phyloP scores from a whole-genome alignment of 35 echinoderm and acorn worm genomes.

The Apostichopus parvimensis region DNA sequence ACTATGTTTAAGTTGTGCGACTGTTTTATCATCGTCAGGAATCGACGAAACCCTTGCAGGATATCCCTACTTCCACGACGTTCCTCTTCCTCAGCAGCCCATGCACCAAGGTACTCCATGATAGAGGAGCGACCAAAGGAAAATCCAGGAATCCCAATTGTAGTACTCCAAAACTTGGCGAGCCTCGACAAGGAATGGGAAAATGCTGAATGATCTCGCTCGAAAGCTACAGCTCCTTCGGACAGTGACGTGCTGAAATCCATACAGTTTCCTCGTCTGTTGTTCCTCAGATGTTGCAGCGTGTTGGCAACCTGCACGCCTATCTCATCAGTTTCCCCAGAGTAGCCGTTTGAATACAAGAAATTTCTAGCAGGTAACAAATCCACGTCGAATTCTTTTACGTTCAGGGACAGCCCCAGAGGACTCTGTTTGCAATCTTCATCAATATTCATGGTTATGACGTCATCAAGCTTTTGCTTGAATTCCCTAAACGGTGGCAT shows the following conservation, averaged over 20 bases:
- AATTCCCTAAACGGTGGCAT: not conserved
- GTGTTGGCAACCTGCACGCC: not conserved
- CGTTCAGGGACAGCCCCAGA: no score
- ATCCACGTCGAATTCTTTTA: not conserved
- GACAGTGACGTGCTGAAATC: not conserved
- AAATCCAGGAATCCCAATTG: not conserved
- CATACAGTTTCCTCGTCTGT: not conserved
- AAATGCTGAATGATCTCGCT: not conserved
- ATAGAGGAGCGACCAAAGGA: not conserved
- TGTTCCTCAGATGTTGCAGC: not conserved
- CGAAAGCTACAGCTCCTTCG: not conserved
- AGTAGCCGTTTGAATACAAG: not conserved
- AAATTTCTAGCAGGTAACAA: not conserved
- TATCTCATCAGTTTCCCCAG: no score
- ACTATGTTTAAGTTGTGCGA: not conserved
- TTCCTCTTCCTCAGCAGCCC: conserved; percentile 29
- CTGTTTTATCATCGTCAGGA: not conserved
- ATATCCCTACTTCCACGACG: not conserved
- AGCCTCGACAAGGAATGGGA: not conserved
- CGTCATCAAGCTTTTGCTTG: not conserved
- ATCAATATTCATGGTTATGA: not conserved
- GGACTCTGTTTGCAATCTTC: no score
- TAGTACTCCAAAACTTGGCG: conserved; percentile 16
- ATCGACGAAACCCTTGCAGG: not conserved
- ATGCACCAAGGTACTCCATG: conserved; percentile 47